A percentile compares a stretch with the other conserved stretches of the same genome.
Conservation (phyloP, 2,888 invertebrate species). For the Pasiphila rectangulata region DNA sequence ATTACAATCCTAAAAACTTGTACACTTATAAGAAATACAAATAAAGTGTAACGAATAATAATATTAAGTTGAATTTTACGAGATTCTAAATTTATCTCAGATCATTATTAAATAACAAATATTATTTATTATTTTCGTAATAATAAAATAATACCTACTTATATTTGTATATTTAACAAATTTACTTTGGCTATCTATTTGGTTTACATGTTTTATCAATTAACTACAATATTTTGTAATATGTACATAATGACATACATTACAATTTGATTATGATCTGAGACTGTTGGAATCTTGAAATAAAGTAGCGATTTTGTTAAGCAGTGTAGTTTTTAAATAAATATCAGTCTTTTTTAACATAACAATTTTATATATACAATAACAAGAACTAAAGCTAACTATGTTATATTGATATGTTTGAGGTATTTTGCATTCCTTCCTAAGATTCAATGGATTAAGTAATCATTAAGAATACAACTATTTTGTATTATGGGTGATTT, state of each 20-base stretch:
- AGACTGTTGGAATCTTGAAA: slow-evolving; percentile 11
- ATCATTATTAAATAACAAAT: slow-evolving; percentile 16
- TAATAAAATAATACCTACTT: slow-evolving; percentile 5
- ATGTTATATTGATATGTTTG: slow-evolving; percentile 5
- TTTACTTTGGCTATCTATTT: slow-evolving; percentile 25
- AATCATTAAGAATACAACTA: too few species aligned
- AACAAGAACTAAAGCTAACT: too few species aligned
- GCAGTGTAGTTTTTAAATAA: slow-evolving; percentile 11
- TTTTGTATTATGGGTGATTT: too few species aligned
- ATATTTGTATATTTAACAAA: slow-evolving; percentile 7
- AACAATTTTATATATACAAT: slow-evolving; percentile 9
- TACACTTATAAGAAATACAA: neutral
- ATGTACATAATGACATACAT: slow-evolving; percentile 2
- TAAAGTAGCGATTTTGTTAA: slow-evolving; percentile 35
- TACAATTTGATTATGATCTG: slow-evolving; percentile 11
- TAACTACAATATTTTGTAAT: slow-evolving; percentile 1
- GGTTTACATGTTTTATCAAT: slow-evolving; percentile 4
- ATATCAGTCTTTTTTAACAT: slow-evolving; percentile 24
- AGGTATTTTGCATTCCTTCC: too few species aligned
- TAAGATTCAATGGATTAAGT: too few species aligned
- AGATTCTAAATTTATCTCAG: slow-evolving; percentile 25
- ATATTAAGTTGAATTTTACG: slow-evolving; percentile 11
- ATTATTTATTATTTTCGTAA: neutral
- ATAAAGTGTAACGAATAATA: slow-evolving; percentile 2
- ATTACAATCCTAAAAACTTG: neutral